Conservation (phyloP, 2,888 invertebrate genomes). For the Dugesia japonica region DNA sequence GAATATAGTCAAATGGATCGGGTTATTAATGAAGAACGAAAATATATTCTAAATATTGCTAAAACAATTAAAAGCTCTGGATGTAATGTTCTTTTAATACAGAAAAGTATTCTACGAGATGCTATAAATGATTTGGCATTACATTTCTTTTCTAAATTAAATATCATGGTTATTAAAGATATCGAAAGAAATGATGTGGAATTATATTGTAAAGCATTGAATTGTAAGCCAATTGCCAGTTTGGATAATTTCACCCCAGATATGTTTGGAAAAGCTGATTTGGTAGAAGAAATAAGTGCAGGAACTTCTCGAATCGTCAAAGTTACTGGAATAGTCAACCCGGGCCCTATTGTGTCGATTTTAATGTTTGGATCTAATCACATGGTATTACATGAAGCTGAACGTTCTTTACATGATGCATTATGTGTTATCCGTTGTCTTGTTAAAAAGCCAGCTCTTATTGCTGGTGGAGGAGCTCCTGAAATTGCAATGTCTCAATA, state of each 20-base stretch:
- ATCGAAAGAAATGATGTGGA: conserved; percentile 94
- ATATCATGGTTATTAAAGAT: conserved; percentile 92
- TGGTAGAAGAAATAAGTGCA: conserved; percentile 78
- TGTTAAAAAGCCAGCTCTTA: conserved; percentile 73
- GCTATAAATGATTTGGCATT: conserved; percentile 87
- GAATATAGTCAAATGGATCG: conserved; percentile 99
- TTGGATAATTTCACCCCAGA: conserved; percentile 32
- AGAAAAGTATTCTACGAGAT: conserved; percentile 69
- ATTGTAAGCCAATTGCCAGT: conserved; percentile 31
- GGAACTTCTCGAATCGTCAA: conserved; percentile 52
- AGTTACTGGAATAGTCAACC: conserved; percentile 69
- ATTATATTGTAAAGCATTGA: conserved; percentile 66
- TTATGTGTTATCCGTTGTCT: conserved; percentile 81
- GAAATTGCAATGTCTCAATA: conserved; percentile 80
- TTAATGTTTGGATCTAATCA: conserved; percentile 75
- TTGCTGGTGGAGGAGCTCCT: conserved; percentile 90
- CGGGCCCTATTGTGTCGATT: conserved; percentile 76
- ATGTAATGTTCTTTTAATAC: conserved; percentile 85
- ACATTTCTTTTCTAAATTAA: conserved; percentile 94
- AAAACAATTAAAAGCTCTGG: conserved; percentile 96
- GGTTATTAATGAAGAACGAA: conserved; percentile 83
- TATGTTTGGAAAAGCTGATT: conserved; percentile 71
- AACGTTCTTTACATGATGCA: conserved; percentile 77
- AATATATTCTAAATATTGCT: conserved; percentile 89
- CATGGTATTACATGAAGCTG: conserved; percentile 72